Evolutionary conservation across 2,113 vertebrate genomes (phyloP), one percentile per base, ranked within the genome.

Genomic region (Chaetodon trifascialis): DNA sequence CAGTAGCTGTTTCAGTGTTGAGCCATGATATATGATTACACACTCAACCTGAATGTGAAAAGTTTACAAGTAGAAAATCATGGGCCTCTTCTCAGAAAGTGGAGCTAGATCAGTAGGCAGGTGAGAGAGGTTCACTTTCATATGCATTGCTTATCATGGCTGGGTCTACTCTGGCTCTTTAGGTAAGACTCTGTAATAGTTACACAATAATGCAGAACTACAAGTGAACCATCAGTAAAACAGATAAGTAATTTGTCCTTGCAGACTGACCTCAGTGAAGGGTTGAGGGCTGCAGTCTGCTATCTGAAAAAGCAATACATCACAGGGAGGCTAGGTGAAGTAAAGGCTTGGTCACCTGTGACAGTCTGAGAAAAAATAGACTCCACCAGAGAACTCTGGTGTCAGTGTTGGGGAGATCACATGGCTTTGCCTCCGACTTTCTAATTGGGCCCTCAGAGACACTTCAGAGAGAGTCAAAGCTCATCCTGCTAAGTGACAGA

Each of bases 401-500:
- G 19, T 68, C 30, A 46, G 54, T 69, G 36, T 30, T 59, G 71
- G 77, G 76, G 55, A 56, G 36, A 68, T 87, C 75, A 87, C 80
- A 78, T 70, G 82, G 60, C 74, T 47, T 73, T 68, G 23, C 52
- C 70, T 87, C 78, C 85, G 67, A 82, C 83, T 74, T 59, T 83
- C 58, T 92, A 91, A 92, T 90, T 93, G 84, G 85, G 86, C 84
- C 91, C 88, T 82, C 71, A 46, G 91, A 91, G 88, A 90, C 80
- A 89, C 84, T 90, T 92, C 78, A 92, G 87, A 91, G 30, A 46
- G 83, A 76, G 85, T 89, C 86, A 88, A 76, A 83, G 68, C 77
- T 91, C 63, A 60, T 79, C 83, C 63, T 77, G 66, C 49, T 52
- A 70, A 69, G 69, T 82, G 85, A 85, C 85, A 84, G 74, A 73